These are phyloP conservation scores for Catagonus wagneri DNA, from an alignment of 2,113 vertebrate genomes.

Conservation along the genomic window DNA sequence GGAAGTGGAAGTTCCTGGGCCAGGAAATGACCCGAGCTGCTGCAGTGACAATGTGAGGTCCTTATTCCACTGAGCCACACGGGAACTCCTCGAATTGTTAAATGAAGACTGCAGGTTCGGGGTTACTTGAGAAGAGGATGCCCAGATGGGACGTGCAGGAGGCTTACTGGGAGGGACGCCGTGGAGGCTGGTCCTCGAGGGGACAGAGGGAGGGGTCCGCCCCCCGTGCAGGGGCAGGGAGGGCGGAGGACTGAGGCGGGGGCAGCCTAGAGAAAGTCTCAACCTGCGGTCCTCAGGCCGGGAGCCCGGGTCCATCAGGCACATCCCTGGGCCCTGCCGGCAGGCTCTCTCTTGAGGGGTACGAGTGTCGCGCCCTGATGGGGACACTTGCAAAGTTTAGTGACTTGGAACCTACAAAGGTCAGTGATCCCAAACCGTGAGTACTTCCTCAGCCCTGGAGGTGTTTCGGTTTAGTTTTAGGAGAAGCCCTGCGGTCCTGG, in stretches of 20 bases:
- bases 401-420: background rate
- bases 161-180: background rate
- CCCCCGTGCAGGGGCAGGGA: fast-evolving
- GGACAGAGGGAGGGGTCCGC: background rate
- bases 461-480: background rate
- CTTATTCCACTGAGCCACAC: too few species aligned
- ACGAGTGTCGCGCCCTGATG: background rate
- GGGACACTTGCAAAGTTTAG: too few species aligned
- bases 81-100: too few species aligned
- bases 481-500: background rate
- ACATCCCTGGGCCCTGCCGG: too few species aligned
- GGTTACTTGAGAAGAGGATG: background rate
- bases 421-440: fast-evolving
- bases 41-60: too few species aligned
- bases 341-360: background rate
- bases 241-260: too few species aligned
- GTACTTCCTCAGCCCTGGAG: fast-evolving
- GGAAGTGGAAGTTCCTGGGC: too few species aligned
- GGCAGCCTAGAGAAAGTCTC: background rate
- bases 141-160: background rate
- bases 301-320: background rate
- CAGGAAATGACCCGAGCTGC: too few species aligned
- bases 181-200: too few species aligned
- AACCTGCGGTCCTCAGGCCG: background rate
- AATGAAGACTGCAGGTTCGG: fast-evolving